phyloP scores from a whole-genome alignment of 2,113 vertebrate species.

The Mustelus asterias region DNA sequence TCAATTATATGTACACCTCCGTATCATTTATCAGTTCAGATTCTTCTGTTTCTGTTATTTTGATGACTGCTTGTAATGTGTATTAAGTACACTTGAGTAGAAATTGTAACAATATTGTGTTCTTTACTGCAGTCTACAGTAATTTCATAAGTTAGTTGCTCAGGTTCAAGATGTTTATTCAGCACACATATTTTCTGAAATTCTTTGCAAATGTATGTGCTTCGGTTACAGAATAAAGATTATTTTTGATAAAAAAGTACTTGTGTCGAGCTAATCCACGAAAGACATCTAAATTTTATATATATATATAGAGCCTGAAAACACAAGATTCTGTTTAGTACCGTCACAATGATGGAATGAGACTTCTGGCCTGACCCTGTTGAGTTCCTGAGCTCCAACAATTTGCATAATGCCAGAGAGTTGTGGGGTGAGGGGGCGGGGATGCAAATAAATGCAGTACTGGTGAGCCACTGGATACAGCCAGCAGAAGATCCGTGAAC shows the following conservation, averaged over 20 bases:
- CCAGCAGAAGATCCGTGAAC: neutral
- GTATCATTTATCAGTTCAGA: neutral
- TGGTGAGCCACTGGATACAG: neutral
- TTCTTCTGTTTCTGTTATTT: neutral
- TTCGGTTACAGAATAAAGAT: neutral
- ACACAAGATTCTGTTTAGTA: neutral
- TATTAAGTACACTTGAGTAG: neutral
- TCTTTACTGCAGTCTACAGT: neutral
- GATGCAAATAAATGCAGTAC: neutral
- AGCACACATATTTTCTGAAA: neutral
- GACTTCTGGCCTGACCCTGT: neutral
- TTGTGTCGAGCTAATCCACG: neutral
- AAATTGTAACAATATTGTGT: neutral
- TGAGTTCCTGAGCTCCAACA: neutral
- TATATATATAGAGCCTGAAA: neutral
- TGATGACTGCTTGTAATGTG: neutral
- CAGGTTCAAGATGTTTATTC: neutral
- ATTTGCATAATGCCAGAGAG: neutral
- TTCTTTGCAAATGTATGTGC: constrained; percentile 11
- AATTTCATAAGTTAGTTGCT: neutral
- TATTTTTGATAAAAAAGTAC: neutral
- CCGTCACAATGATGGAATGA: neutral
- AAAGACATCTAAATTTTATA: neutral
- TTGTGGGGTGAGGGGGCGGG: neutral
- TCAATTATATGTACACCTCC: neutral